Evolutionary conservation across 2,113 vertebrate genomes (phyloP), one percentile per base, ranked within the genome.

Genomic region (Heterochromis multidens): DNA sequence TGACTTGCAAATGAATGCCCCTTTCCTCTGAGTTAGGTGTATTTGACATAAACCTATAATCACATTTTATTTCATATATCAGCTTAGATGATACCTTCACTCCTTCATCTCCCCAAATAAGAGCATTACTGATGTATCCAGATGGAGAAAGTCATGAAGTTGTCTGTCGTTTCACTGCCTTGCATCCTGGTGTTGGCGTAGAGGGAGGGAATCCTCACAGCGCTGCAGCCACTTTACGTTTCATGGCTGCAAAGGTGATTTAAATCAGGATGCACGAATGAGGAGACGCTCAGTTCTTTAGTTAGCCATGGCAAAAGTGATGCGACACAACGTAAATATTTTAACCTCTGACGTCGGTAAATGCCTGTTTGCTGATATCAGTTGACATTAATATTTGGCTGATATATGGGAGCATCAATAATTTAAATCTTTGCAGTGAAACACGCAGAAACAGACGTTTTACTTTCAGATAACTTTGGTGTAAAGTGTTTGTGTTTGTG

Each of bases 41-140:
- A 12, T 40, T 1, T 16, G 12, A 46, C 13, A 46, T 16, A 49
- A 49, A 43, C 4, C 12, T 12, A 49, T 49, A 6, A 49, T 49
- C 46, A 49, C 65, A 70, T 70, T 70, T 49, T 1, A 43, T 25
- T 3, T 49, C 40, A 72, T 19, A 72, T 43, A 29, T 49, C 65
- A 49, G 40, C 23, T 72, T 9, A 27, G 65, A 19, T 10, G 5
- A 29, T 16, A 49, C 23, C 40, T 49, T 49, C 40, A 29, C 40
- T 49, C 5, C 43, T 72, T 49, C 25, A 12, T 2, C 1, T 1
- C 43, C n/a, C 25, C 16, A 7, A 72, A 49, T 12, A 0, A 21
- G 16, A 72, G 40, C 25, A 0, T 2, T 7, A 3, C 40, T 29
- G 40, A 72, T 0, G 8, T 8, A 10, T 12, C 40, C 65, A 9